A percentile compares a stretch with the other conserved stretches of the same genome.
phyloP scores from a whole-genome alignment of 2,888 invertebrate species.

The Elegia similella region DNA sequence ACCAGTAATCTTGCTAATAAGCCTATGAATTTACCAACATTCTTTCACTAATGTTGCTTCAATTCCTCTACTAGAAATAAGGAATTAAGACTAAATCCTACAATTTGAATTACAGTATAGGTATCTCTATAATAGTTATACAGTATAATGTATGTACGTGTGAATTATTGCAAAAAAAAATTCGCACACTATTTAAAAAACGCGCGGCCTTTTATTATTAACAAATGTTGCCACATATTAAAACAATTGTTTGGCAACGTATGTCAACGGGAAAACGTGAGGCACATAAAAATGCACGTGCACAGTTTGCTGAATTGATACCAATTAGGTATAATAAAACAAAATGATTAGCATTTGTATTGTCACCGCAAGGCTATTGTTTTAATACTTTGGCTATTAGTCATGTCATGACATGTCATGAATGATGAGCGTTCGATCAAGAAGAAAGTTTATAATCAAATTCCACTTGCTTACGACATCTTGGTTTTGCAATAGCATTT shows the following conservation, averaged over 20 bases:
- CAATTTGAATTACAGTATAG: too few relatives aligned
- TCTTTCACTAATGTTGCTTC: too few relatives aligned
- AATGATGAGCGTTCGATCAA: neutral
- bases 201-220: neutral
- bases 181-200: neutral
- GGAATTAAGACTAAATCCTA: too few relatives aligned
- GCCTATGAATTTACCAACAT: too few relatives aligned
- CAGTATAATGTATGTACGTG: too few relatives aligned
- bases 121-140: too few relatives aligned
- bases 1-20: too few relatives aligned
- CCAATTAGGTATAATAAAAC: neutral
- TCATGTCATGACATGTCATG: neutral
- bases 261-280: slow-evolving; percentile 2
- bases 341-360: slow-evolving; percentile 14
- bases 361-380: slow-evolving; percentile 19
- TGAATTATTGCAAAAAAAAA: too few relatives aligned
- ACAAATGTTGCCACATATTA: neutral
- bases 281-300: slow-evolving; percentile 13
- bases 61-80: too few relatives aligned
- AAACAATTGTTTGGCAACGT: slow-evolving; percentile 13
- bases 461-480: neutral
- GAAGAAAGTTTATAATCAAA: neutral
- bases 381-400: slow-evolving; percentile 3
- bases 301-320: neutral
- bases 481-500: neutral